These are phyloP conservation scores for Cryptomyrus ogoouensis DNA, from an alignment of 2,113 vertebrate genomes.

Conservation along the genomic window DNA sequence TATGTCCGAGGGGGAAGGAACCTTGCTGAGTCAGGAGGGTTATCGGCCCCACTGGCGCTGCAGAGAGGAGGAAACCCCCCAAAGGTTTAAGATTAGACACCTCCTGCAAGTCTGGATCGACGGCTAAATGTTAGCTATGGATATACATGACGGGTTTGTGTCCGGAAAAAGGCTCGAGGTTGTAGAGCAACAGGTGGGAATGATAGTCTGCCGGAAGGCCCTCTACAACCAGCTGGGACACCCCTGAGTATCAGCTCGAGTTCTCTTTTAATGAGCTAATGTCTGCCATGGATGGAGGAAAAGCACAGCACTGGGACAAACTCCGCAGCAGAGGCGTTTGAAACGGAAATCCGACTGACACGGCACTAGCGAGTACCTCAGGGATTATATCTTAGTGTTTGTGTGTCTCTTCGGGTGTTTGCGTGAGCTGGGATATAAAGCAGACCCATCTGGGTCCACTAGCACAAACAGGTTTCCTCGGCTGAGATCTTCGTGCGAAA, in stretches of 20 bases:
- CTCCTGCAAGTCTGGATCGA: neutral
- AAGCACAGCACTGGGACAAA: neutral
- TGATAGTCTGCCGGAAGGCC: neutral
- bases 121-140: neutral
- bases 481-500: neutral
- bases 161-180: neutral
- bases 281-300: neutral
- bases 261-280: neutral
- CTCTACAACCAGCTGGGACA: neutral
- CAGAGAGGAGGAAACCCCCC: neutral
- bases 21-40: neutral
- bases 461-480: neutral
- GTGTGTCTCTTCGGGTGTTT: neutral
- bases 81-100: neutral
- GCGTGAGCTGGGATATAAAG: neutral
- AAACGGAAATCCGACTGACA: neutral
- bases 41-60: neutral
- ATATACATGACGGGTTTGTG: neutral
- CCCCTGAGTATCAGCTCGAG: neutral
- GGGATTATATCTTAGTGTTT: neutral
- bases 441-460: neutral
- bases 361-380: neutral
- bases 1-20: neutral
- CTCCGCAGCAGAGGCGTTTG: neutral
- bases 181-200: neutral